Base-by-base conservation (phyloP, 2,888 invertebrate genomes). In the Drosophila cognata region DNA sequence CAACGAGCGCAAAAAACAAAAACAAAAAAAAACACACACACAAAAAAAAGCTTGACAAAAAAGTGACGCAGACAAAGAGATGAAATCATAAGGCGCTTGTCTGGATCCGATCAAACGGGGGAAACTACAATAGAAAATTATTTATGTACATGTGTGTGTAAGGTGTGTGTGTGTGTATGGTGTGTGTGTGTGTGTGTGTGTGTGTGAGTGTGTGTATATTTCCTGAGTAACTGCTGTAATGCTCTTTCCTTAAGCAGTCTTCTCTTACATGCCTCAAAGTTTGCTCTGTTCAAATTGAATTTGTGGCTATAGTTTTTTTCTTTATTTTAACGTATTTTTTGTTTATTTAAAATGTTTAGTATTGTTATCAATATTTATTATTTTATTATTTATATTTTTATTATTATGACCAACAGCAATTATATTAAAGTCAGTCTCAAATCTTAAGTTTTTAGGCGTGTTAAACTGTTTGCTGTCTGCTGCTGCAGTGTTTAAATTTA, bases 71-170 rank as follows among this genome's bases (percentile, higher is more conserved):
- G 71, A 80, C 77, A 72, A 67, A 71, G 67, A 50, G 36, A 59
- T 38, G 38, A 70, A 74, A 74, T 72, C 81, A 79, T 79, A 76
- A 76, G 85, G 68, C 63, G 77, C 77, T 71, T 80, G 77, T 79
- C 75, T 51, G 61, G 53, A 29, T 46, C 55, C 70, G 66, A 75
- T 79, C 77, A 71, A 70, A 74, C 41, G 35, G 58, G 51, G 63
- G 38, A 51, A 79, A 74, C 66, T 81, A 63, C 52, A 61, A 53
- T 31, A 48, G 11, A 28, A 73, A 21, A 58, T 13, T 55, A 36
- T 28, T 36, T 36, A 55, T 55, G 53, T 10, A 2, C 16, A 25
- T 48, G 48, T 29, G 38, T 21, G 35, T 43, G 21, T 28, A 10
- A 38, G 35, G 25, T 21, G 28, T 21, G 13, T 35, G 52, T 41